A percentile compares a stretch with the other conserved stretches of the same genome.
Evolutionary conservation across 2,888 invertebrate species (phyloP).

Genomic region (Platerodrilus igneus): DNA sequence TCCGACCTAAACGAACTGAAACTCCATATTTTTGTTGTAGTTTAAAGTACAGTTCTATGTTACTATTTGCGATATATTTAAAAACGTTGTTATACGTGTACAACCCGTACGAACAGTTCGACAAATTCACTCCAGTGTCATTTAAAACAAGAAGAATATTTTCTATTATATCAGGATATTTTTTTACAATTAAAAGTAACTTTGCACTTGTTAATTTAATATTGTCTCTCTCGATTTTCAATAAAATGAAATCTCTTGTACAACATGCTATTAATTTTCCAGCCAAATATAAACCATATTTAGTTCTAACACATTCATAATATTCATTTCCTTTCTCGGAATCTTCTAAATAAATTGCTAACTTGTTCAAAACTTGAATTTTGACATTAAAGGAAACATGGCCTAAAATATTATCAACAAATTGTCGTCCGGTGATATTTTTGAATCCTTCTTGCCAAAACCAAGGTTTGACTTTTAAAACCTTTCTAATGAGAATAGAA

Average conservation of each 20-base stretch:
- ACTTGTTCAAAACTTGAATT: slow-evolving; percentile 16
- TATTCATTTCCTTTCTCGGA: slow-evolving; percentile 11
- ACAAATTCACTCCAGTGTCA: not conserved
- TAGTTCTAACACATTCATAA: slow-evolving; percentile 15
- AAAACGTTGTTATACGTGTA: too few species aligned
- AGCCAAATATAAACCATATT: slow-evolving; percentile 18
- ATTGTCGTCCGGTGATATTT: slow-evolving; percentile 7
- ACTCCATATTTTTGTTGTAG: slow-evolving; percentile 11
- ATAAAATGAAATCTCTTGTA: slow-evolving; percentile 14
- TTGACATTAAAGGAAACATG: slow-evolving; percentile 16
- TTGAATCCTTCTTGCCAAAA: slow-evolving; percentile 16
- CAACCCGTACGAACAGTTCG: too few species aligned
- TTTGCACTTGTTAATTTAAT: slow-evolving; percentile 12
- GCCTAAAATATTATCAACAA: slow-evolving; percentile 14
- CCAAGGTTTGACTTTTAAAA: slow-evolving; percentile 19
- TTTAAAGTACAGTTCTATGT: too few species aligned
- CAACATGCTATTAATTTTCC: slow-evolving; percentile 16
- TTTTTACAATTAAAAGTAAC: too few species aligned
- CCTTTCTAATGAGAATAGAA: slow-evolving; percentile 9
- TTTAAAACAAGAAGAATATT: too few species aligned
- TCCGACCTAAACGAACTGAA: too few species aligned
- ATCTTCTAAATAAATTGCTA: slow-evolving; percentile 10
- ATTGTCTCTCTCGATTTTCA: slow-evolving; percentile 10
- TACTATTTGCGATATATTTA: too few species aligned
- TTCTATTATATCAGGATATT: too few species aligned